phyloP scores from a whole-genome alignment of 2,797 vertebrate species.

The Zenarchopterus dispar region DNA sequence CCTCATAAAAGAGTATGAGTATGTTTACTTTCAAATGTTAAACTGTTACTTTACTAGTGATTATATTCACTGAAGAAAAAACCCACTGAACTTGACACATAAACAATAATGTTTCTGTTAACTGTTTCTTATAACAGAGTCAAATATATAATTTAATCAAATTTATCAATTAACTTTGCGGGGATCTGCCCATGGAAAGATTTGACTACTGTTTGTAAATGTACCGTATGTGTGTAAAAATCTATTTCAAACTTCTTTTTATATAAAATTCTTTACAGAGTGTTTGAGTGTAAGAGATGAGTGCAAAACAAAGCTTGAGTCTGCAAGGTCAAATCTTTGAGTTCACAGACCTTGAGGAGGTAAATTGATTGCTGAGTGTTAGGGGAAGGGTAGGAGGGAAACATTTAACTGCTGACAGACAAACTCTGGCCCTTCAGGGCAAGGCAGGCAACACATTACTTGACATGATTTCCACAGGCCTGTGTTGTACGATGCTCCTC shows the following conservation, averaged over 20 bases:
- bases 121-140: too few species aligned
- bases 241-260: slow-evolving; percentile 14
- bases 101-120: too few species aligned
- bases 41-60: too few species aligned
- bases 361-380: slow-evolving; percentile 82
- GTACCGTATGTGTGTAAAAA: neutral
- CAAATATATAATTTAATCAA: too few species aligned
- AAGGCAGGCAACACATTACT: slow-evolving; percentile 67
- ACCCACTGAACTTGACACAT: too few species aligned
- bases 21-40: too few species aligned
- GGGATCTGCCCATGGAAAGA: neutral
- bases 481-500: slow-evolving; percentile 72
- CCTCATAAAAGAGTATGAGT: too few species aligned
- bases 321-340: slow-evolving; percentile 77
- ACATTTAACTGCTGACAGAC: slow-evolving; percentile 83
- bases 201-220: neutral
- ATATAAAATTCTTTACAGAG: slow-evolving; percentile 56
- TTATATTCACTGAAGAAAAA: too few species aligned
- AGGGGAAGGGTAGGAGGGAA: slow-evolving; percentile 66
- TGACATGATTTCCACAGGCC: slow-evolving; percentile 78
- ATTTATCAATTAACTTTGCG: neutral
- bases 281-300: slow-evolving; percentile 70
- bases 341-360: slow-evolving; percentile 76
- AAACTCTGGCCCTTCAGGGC: slow-evolving; percentile 79
- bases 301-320: slow-evolving; percentile 63